Base-by-base conservation (phyloP, 2,888 invertebrate species). In the Neuroscelio doddi region DNA sequence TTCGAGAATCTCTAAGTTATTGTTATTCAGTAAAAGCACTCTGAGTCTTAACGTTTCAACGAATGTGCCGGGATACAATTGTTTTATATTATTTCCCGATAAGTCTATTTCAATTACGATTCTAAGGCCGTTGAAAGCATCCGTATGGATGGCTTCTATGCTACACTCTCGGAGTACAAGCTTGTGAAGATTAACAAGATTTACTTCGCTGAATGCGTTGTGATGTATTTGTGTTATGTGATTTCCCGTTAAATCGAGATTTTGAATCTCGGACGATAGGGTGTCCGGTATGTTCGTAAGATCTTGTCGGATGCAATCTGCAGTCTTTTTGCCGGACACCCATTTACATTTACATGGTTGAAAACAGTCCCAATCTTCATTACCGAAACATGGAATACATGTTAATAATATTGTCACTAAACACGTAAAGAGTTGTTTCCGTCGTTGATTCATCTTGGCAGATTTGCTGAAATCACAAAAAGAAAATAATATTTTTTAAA, bases 91-190 rank as follows among this genome's bases (percentile, higher is more conserved):
- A 80, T 96, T 96, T 75, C 88, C 88, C 1, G 93, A 92, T 69
- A 96, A 85, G 82, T 96, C 94, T 68, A 96, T 85, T 82, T 95
- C 94, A 67, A 94, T 93, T 73, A 95, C 88, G 71, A 94, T 90
- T 47, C 88, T 88, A 24, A 96, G 87, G 1, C 91, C 91, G 71
- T 89, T 89, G 72, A 96, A 91, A 0, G 95, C 93, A 70, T 90
- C 89, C 58, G 89, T 89, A 77, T 93, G 89, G n/a, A 96, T 87
- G 14, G 88, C 88, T 65, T 89, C 87, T 46, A 96, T 87, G 64
- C 90, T 89, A 83, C 95, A 95, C 76, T 92, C 91, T 72, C 88
- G 88, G 56, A 96, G 85, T 69, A 90, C 89, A 29, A 96, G 86
- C 80, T 93, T 94, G 82, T 96, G 95, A 34, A 95, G 86, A 83